Conservation (phyloP, 2,888 invertebrate genomes). For the Amblyjoppa fuscipennis region DNA sequence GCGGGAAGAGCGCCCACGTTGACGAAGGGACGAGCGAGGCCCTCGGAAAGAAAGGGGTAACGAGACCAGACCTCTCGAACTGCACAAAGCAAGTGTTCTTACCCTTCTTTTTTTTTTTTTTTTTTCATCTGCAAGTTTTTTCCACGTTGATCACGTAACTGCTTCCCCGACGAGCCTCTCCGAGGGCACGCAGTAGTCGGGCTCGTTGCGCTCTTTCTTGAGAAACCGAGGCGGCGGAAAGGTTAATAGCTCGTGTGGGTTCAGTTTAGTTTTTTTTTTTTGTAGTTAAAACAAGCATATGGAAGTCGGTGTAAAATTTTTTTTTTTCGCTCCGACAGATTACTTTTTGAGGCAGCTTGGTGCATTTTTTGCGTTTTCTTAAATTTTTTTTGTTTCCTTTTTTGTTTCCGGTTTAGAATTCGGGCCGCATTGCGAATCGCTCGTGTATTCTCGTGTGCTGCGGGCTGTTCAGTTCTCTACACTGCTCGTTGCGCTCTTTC, state of each 20-base stretch:
- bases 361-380: background rate
- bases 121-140: slow-evolving; percentile 2
- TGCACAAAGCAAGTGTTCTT: slow-evolving; percentile 74
- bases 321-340: background rate
- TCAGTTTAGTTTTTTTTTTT: background rate
- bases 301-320: background rate
- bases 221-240: background rate
- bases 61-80: slow-evolving; percentile 73
- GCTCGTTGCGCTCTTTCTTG: background rate
- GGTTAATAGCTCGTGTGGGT: background rate
- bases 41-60: slow-evolving; percentile 69
- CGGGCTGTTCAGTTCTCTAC: background rate
- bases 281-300: background rate
- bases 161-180: slow-evolving; percentile 11
- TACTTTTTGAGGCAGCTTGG: background rate
- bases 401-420: background rate
- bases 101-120: slow-evolving; percentile 29
- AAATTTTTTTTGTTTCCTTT: background rate
- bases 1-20: slow-evolving; percentile 14
- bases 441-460: background rate
- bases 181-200: background rate
- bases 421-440: background rate
- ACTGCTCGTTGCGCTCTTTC: background rate
- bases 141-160: slow-evolving; percentile 1
- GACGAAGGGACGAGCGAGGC: slow-evolving; percentile 46